Evolutionary conservation across 2,113 vertebrate species (phyloP), one percentile per base, ranked within the genome.

Genomic region (Bufo bufo): DNA sequence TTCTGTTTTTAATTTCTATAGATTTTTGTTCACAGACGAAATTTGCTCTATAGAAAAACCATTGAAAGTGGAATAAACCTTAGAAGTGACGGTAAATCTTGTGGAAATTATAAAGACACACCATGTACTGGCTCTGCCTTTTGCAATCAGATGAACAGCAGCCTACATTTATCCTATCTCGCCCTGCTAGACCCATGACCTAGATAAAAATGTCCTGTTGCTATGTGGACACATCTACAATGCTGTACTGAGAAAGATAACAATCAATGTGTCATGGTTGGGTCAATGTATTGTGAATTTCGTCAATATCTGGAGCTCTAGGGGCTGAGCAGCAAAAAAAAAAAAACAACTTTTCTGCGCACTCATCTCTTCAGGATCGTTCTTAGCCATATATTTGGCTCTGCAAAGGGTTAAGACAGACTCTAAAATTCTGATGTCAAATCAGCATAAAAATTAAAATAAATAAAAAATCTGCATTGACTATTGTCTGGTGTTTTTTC

Each of bases 161-260:
- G 66, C 77, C 72, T 63, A 45, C 17, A 61, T 86, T 69, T 69
- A 72, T 49, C 17, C 6, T 74, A 80, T 49, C 43, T 82, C 54
- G 59, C 23, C 33, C 86, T 71, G 52, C 65, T 81, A 59, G 52
- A 69, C 23, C 50, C 65, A 80, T 81, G 65, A 87, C 86, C 86
- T 87, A 87, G 63, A 87, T 87, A 72, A 61, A 56, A 56, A 43
- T 33, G 49, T 33, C 61, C 61, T 77, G 75, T 54, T 79, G 75
- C 75, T 71, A 86, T 45, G 77, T 86, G 75, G 85, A 77, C 75
- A 86, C 58, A 77, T 77, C 77, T 74, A 66, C 85, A 87, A 78
- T 56, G 49, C 77, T 87, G 77, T 13, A 80, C n/a, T 56, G 50
- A 58, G 63, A 85, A n/a, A n/a, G n/a, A 85, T 56, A 43, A 45